phyloP scores from a whole-genome alignment of 2,797 vertebrate species.

The Steatocranus sp. region DNA sequence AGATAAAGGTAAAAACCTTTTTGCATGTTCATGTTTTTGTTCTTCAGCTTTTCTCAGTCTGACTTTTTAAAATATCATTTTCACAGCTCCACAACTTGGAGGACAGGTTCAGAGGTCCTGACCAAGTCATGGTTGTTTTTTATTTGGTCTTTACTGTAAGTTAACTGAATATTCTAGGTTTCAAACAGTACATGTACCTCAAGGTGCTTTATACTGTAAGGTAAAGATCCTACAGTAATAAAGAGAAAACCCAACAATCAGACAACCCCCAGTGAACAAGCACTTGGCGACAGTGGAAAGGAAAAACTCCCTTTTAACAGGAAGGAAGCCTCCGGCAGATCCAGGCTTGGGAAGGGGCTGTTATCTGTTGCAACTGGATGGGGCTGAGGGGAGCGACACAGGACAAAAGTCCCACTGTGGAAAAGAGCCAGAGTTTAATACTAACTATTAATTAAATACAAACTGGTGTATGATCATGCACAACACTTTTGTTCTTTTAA shows the following conservation, averaged over 20 bases:
- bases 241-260: not conserved
- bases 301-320: not conserved
- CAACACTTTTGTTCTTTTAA: not conserved
- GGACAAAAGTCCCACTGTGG: not conserved
- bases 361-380: not conserved
- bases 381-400: not conserved
- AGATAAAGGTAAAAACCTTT: not conserved
- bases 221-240: not conserved
- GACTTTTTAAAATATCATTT: not conserved
- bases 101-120: not conserved
- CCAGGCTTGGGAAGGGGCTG: not conserved
- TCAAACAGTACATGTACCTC: not conserved
- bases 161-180: not conserved
- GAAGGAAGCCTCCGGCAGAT: not conserved
- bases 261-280: not conserved
- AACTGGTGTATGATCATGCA: not conserved
- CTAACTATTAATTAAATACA: not conserved
- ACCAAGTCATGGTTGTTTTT: accelerated
- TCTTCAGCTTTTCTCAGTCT: not conserved
- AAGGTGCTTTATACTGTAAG: not conserved
- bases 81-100: not conserved
- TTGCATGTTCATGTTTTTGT: not conserved
- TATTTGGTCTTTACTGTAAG: not conserved
- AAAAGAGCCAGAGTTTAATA: not conserved
- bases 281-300: not conserved